Base-by-base conservation (phyloP, 1,140 invertebrate species). In the Gonatopus flavifemur region DNA sequence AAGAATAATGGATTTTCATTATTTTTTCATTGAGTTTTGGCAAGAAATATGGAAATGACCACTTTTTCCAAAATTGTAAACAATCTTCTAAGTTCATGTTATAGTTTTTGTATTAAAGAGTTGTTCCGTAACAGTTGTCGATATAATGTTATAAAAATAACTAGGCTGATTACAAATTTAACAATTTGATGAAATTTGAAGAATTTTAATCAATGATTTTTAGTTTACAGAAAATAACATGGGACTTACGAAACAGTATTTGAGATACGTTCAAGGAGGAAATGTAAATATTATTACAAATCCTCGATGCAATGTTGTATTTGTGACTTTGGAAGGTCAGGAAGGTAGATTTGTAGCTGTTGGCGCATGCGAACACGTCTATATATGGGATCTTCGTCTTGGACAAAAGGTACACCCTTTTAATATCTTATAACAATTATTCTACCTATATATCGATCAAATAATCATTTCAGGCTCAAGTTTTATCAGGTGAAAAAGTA, bases 231-330 rank as follows among this genome's bases (percentile, higher is more conserved):
- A 12, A 18, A 25, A 33, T 42, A 79, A 64, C 59, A 98, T 98
- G 96, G 94, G 93, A 52, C 77, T 98, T 57, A 98, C 96, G 16
- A 97, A 96, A 71, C 92, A 99, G 79, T 98, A 98, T 84, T 82
- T 98, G 44, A 86, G 93, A 37, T 98, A 94, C 76, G 82, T 83
- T 9, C 84, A 88, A 10, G 85, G 86, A 39, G 86, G 88, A 25
- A 87, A 86, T 62, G 93, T 93, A 77, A 96, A 95, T 70, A 83
- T 97, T 35, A 88, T 98, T 52, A 85, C 86, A 3, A 93, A 88
- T 76, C 72, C 83, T 15, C 84, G 86, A 46, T 88, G 88, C 56
- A 94, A 94, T 75, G 76, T 88, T 24, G 75, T 83, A 36, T 93
- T 93, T 83, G 85, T 87, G n/a, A 84, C 81, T 12, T 77, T 89